Evolutionary conservation across 2,888 invertebrate genomes (phyloP).

Genomic region (Himalopsyche japonica): DNA sequence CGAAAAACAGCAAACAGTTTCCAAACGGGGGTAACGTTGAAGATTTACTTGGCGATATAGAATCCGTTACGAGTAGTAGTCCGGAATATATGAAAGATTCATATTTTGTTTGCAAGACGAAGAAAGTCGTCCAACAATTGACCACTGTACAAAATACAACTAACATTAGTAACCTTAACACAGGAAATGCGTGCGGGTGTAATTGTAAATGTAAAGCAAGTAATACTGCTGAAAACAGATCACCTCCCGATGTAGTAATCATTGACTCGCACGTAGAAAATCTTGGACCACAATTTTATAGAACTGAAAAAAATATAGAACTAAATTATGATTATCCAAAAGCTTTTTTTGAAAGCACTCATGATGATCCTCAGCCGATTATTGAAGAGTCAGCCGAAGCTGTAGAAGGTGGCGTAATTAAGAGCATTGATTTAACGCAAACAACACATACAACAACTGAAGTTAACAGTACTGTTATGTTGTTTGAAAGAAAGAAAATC

Average conservation of each 20-base stretch:
- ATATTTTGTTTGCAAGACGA: conserved; percentile 58
- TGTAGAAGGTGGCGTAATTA: neutral
- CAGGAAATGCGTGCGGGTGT: conserved; percentile 12
- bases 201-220: conserved; percentile 22
- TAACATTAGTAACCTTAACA: neutral
- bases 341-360: conserved; percentile 45
- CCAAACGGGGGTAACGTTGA: conserved; percentile 69
- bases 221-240: neutral
- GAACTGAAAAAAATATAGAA: conserved; percentile 60
- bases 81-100: conserved; percentile 46
- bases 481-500: conserved; percentile 55
- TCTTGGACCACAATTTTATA: conserved; percentile 49
- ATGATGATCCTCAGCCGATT: neutral
- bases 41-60: conserved; percentile 69
- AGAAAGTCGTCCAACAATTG: conserved; percentile 49
- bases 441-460: conserved; percentile 52
- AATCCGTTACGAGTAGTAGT: conserved; percentile 55
- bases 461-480: conserved; percentile 59
- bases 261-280: conserved; percentile 2
- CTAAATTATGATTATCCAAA: conserved; percentile 58
- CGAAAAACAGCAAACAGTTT: conserved; percentile 46
- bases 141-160: conserved; percentile 36
- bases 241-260: conserved; percentile 10
- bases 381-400: neutral
- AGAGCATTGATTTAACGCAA: conserved; percentile 43